A percentile compares a stretch with the other conserved stretches of the same genome.
These are phyloP conservation scores for Metallyticus violacea DNA, from an alignment of 2,888 invertebrate species.

Conservation along the genomic window DNA sequence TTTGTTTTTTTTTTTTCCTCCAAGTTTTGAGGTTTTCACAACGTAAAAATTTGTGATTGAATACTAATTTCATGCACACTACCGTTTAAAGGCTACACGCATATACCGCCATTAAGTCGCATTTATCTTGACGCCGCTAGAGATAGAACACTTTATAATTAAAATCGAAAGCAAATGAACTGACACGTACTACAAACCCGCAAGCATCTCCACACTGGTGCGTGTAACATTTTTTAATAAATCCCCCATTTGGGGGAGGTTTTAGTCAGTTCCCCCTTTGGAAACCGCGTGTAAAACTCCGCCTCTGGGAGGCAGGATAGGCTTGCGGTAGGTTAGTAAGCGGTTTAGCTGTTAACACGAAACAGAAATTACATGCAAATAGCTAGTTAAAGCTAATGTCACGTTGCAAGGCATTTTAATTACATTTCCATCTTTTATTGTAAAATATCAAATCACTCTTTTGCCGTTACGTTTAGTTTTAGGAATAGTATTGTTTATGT, in stretches of 20 bases:
- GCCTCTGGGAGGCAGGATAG: neutral
- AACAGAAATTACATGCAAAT: neutral
- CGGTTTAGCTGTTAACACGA: too few species aligned
- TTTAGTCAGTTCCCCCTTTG: neutral
- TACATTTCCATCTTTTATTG: neutral
- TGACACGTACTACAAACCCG: neutral
- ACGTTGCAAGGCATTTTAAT: neutral
- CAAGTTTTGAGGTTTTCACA: too few species aligned
- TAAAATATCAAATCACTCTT: neutral
- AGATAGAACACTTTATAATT: neutral
- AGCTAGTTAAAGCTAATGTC: neutral
- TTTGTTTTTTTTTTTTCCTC: too few species aligned
- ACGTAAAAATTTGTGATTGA: too few species aligned
- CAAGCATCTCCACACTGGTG: neutral
- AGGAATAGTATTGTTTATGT: too few species aligned
- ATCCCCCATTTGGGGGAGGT: neutral
- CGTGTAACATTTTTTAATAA: neutral
- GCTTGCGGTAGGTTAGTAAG: neutral
- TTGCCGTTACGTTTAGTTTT: neutral
- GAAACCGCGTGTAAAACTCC: neutral
- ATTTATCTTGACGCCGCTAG: neutral
- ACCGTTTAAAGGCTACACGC: too few species aligned
- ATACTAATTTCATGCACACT: too few species aligned
- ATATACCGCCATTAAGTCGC: neutral
- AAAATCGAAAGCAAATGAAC: neutral